Conservation (phyloP, 2,113 vertebrate species). For the Nannobrachium achirus region DNA sequence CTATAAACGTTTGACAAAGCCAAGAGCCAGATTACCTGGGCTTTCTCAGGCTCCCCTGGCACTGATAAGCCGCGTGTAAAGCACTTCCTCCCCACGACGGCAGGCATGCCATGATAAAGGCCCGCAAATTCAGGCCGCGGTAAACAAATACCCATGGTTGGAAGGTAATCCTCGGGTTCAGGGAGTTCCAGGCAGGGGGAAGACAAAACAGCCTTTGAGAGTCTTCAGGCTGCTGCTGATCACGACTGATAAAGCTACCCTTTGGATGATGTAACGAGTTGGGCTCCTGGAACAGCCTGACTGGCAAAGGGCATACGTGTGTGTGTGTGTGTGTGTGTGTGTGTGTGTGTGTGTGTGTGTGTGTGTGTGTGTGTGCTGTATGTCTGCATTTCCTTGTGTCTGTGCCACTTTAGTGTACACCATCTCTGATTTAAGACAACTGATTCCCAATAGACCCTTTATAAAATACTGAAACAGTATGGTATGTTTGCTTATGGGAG, state of each 20-base stretch:
- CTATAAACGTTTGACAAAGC: conserved; percentile 16
- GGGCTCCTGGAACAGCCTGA: conserved; percentile 49
- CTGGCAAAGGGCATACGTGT: conserved; percentile 45
- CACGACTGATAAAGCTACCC: conserved; percentile 71
- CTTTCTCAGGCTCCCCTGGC: conserved; percentile 41
- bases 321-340: conserved; percentile 40
- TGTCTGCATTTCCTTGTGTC: too few species aligned
- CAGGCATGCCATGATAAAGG: conserved; percentile 66
- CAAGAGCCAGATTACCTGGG: conserved; percentile 42
- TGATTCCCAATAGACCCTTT: background rate
- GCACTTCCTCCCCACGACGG: conserved; percentile 61
- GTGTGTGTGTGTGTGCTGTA: background rate
- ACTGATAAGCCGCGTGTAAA: conserved; percentile 51
- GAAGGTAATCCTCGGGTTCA: conserved; percentile 71
- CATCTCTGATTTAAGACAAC: too few species aligned
- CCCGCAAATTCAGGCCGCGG: conserved; percentile 70
- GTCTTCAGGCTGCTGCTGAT: conserved; percentile 75
- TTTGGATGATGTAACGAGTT: conserved; percentile 75
- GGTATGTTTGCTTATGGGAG: too few species aligned
- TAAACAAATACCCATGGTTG: conserved; percentile 79
- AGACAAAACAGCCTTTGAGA: conserved; percentile 86
- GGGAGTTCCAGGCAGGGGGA: conserved; percentile 72
- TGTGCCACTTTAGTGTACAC: too few species aligned
- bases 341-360: conserved; percentile 13
- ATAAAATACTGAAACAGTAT: background rate